Conservation (phyloP, 2,113 vertebrate species). For the Pluvialis apricaria region DNA sequence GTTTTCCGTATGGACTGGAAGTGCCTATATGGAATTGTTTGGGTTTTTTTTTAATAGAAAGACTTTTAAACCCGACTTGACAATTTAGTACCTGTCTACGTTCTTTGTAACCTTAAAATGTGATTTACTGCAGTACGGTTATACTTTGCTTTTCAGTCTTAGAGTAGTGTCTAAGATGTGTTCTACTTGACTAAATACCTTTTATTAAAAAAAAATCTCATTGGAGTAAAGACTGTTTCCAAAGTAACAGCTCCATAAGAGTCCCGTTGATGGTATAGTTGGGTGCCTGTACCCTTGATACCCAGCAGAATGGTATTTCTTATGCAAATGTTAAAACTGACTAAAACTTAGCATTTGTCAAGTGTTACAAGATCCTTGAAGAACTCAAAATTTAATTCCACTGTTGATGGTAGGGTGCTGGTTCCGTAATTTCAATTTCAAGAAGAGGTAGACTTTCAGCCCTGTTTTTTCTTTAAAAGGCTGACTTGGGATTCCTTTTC, state of each 20-base stretch:
- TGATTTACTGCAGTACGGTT: neutral
- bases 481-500: neutral
- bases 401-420: neutral
- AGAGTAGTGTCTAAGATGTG: neutral
- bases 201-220: neutral
- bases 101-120: neutral
- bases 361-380: neutral
- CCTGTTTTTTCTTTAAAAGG: neutral
- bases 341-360: neutral
- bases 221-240: neutral
- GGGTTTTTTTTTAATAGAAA: neutral
- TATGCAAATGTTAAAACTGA: neutral
- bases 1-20: neutral
- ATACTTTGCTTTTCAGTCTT: neutral
- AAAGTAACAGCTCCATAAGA: neutral
- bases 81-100: neutral
- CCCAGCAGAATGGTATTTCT: neutral
- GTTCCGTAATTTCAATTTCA: neutral
- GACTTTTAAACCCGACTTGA: neutral
- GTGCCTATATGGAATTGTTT: neutral
- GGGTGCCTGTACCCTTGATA: neutral
- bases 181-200: neutral
- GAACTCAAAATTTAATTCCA: neutral
- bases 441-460: neutral
- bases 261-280: neutral